Evolutionary conservation across 2,113 vertebrate genomes (phyloP), one percentile per base, ranked within the genome.

Genomic region (Morone chrysops): DNA sequence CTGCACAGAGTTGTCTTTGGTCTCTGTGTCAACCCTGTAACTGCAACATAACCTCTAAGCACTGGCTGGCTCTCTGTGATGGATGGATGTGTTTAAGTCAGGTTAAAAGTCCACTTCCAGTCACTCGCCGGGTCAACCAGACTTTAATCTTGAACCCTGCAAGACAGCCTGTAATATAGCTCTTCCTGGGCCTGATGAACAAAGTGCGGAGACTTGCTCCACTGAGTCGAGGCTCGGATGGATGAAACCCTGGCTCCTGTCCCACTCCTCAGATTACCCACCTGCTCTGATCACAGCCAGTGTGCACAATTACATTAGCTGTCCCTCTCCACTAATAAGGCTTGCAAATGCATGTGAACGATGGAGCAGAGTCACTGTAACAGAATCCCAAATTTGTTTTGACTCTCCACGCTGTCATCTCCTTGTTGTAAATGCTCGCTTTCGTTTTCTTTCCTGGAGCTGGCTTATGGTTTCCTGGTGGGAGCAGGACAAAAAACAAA

Each of bases 1-100:
- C 93, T 95, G 90, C 93, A 89, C 62, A 93, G 94, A 93, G 79
- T 90, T 92, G 85, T 90, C 16, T 94, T 91, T 91, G 88, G 80
- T 91, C 85, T 81, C 70, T 51, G 73, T 87, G 80, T 75, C 87
- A 74, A 80, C 59, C 85, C 79, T 87, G 82, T 90, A 82, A 87
- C 80, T 83, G 74, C 88, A 94, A 93, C 84, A 85, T 87, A 85
- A 92, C 87, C 90, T 85, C 90, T 91, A 82, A 89, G 51, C 76
- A 11, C 71, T 66, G 53, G 41, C 81, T 81, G 56, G 75, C 53
- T 71, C 14, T 8, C 41, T 85, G 80, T 93, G 86, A 93, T 91
- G 75, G 81, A 90, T 91, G 61, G 75, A 81, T 57, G 83, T 87
- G 88, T 90, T 91, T 78, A 83, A 92, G 76, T 88, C 86, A 74